These are phyloP conservation scores for Oryzias woworae DNA, from an alignment of 2,113 vertebrate species.

Conservation along the genomic window DNA sequence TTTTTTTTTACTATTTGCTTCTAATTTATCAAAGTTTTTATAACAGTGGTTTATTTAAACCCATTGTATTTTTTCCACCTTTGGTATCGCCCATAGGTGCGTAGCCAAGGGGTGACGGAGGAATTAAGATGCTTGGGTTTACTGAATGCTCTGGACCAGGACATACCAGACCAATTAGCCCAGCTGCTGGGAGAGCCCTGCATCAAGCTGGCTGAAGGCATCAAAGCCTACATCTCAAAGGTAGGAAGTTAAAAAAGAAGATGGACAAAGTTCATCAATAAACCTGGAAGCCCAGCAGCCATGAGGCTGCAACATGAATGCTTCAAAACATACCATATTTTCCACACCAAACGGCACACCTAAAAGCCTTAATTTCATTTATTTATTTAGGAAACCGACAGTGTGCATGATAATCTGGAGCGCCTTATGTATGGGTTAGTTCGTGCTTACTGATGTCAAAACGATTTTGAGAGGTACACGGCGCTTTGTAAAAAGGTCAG, in stretches of 20 bases:
- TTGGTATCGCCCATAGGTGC: slow-evolving; percentile 61
- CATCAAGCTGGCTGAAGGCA: slow-evolving; percentile 83
- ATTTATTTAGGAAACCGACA: no score
- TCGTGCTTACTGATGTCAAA: no score
- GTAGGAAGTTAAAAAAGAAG: slow-evolving; percentile 56
- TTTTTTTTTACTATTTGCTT: neutral
- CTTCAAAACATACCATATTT: no score
- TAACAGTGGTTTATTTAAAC: neutral
- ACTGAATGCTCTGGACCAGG: slow-evolving; percentile 79
- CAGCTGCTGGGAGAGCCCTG: slow-evolving; percentile 81
- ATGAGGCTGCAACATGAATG: no score
- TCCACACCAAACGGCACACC: no score
- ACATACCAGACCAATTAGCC: slow-evolving; percentile 80
- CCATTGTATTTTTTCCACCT: neutral
- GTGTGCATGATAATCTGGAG: no score
- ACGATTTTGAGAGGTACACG: no score
- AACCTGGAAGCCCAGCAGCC: neutral
- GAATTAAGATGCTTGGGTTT: slow-evolving; percentile 83
- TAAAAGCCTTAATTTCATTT: no score
- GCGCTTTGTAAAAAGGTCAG: no score
- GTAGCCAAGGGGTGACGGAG: slow-evolving; percentile 79
- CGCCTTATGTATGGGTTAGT: no score
- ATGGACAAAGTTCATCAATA: neutral
- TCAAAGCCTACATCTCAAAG: slow-evolving; percentile 85
- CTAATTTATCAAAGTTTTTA: neutral